Evolutionary conservation across 2,113 vertebrate genomes (phyloP).

Genomic region (Cryptotis parvus): DNA sequence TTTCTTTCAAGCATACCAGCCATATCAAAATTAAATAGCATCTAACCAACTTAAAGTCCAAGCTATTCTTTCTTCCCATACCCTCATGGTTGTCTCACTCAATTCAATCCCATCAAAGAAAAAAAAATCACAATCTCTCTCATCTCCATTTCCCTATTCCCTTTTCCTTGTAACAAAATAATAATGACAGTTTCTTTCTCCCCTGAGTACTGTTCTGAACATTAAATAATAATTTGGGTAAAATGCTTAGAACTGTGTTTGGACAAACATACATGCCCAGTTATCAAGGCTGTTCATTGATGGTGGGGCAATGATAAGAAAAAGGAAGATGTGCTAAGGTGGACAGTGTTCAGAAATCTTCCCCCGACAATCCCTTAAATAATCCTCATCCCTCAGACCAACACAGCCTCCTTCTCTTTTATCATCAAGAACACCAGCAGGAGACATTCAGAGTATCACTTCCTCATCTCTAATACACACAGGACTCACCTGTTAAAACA

Average conservation of each 20-base stretch:
- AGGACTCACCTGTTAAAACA: background rate
- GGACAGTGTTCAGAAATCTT: background rate
- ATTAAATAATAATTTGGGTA: background rate
- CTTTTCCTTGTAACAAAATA: background rate
- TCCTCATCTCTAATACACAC: background rate
- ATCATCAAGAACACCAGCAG: background rate
- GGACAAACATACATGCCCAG: background rate
- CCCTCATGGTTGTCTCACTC: background rate
- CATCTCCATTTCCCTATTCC: background rate
- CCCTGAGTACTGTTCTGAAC: background rate
- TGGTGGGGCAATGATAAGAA: background rate
- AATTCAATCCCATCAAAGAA: background rate
- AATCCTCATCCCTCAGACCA: background rate
- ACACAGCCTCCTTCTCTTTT: background rate
- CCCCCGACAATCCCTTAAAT: background rate
- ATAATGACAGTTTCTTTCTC: background rate
- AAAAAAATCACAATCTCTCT: background rate
- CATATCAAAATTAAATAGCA: constrained; percentile 23
- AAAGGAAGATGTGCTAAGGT: rapidly evolving
- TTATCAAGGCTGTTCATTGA: background rate
- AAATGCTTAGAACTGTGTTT: background rate
- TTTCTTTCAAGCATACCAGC: background rate
- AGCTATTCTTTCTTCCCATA: background rate
- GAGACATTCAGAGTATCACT: background rate
- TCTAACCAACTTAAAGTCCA: background rate